Evolutionary conservation across 1,140 invertebrate genomes (phyloP).

Genomic region (Scaptomyza hsui): DNA sequence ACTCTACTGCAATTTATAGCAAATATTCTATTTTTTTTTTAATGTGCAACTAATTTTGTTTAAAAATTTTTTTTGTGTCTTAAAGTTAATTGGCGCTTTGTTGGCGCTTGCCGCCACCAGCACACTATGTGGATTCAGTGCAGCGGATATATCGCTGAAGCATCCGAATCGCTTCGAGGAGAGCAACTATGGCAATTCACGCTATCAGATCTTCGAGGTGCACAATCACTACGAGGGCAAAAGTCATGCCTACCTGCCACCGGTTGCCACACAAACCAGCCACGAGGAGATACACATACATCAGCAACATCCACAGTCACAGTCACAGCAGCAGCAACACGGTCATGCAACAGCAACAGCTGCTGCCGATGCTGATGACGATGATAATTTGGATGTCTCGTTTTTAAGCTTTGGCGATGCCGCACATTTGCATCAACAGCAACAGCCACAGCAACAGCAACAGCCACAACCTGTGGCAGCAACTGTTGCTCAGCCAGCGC

Average conservation of each 20-base stretch:
- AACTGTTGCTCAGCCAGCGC: constrained; percentile 10
- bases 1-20: background rate
- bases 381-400: constrained; percentile 61
- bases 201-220: constrained; percentile 77
- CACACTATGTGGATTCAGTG: constrained; percentile 45
- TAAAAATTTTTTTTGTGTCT: constrained; percentile 15
- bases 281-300: constrained; percentile 57
- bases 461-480: constrained; percentile 8
- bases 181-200: constrained; percentile 63
- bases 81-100: constrained; percentile 59
- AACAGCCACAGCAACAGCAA: constrained; percentile 21
- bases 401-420: constrained; percentile 60
- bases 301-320: constrained; percentile 16
- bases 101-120: constrained; percentile 58
- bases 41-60: constrained; percentile 9
- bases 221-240: constrained; percentile 70
- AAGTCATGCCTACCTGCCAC: constrained; percentile 52
- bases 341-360: constrained; percentile 8
- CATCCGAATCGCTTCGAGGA: constrained; percentile 61
- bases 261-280: constrained; percentile 13
- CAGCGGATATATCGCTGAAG: constrained; percentile 71
- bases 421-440: background rate
- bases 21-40: constrained; percentile 6
- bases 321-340: constrained; percentile 7
- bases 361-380: constrained; percentile 2